phyloP scores from a whole-genome alignment of 1,140 invertebrate genomes.

The Calycopis cecrops region DNA sequence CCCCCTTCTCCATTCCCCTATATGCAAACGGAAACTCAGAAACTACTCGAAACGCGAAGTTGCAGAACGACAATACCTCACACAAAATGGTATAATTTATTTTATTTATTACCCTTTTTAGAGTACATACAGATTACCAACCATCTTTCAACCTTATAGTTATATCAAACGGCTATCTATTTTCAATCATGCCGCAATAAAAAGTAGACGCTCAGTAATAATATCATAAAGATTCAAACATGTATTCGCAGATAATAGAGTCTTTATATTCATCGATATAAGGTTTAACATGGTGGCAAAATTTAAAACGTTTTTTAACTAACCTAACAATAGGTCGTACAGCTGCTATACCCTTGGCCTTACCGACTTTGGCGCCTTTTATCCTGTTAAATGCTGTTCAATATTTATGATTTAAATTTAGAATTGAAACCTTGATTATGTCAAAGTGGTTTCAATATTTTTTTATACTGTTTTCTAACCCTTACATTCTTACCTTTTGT shows the following conservation, averaged over 20 bases:
- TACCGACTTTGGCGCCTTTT: constrained; percentile 40
- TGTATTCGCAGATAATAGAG: not conserved
- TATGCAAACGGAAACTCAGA: no score
- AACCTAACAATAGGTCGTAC: constrained; percentile 44
- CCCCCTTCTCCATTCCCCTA: no score
- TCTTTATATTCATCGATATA: not conserved
- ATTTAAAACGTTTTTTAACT: constrained; percentile 26
- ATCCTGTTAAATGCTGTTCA: constrained; percentile 26
- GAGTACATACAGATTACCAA: no score
- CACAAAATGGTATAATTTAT: no score
- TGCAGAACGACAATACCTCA: no score
- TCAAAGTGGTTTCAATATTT: no score
- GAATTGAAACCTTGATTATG: no score
- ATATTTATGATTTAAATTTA: constrained; percentile 4
- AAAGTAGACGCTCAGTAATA: constrained; percentile 34
- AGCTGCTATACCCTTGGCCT: constrained; percentile 46
- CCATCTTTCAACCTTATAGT: no score
- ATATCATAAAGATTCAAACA: constrained; percentile 16
- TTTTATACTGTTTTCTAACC: no score
- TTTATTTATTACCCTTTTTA: no score
- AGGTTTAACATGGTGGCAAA: not conserved
- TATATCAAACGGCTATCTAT: constrained; percentile 9
- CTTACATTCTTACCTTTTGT: no score
- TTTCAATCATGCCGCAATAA: constrained; percentile 34
- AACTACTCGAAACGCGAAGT: no score